Evolutionary conservation across 2,113 vertebrate species (phyloP).

Genomic region (Esox niger): DNA sequence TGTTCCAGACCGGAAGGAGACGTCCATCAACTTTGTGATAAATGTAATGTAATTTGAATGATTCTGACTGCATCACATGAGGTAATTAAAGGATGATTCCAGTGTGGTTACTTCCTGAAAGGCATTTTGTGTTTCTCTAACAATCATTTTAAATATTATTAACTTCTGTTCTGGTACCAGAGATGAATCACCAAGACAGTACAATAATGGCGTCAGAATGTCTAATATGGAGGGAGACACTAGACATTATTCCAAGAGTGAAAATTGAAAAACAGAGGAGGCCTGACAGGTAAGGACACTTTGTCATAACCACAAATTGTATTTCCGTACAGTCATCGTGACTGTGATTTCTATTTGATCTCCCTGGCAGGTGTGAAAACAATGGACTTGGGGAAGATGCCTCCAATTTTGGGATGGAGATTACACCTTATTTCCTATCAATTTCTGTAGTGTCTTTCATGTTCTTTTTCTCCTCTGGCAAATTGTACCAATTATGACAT

Average conservation of each 20-base stretch:
- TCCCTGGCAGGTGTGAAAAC: constrained; percentile 1
- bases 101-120: too few relatives aligned
- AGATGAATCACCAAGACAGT: not conserved
- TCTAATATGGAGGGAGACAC: not conserved
- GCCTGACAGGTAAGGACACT: not conserved
- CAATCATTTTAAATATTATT: too few relatives aligned
- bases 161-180: too few relatives aligned
- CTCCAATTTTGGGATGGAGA: not conserved
- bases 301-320: too few relatives aligned
- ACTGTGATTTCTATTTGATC: not conserved
- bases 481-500: constrained; percentile 4
- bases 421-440: not conserved
- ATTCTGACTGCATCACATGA: too few relatives aligned
- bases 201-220: not conserved
- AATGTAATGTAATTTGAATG: too few relatives aligned
- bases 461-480: not conserved
- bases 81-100: too few relatives aligned
- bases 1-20: too few relatives aligned
- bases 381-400: not conserved
- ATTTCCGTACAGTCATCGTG: constrained; percentile 10
- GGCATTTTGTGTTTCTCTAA: too few relatives aligned
- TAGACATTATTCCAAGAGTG: not conserved
- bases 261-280: not conserved
- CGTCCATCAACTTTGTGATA: too few relatives aligned
- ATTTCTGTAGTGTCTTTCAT: not conserved